phyloP scores from a whole-genome alignment of 1,140 invertebrate species.

The Diorhabda carinulata region DNA sequence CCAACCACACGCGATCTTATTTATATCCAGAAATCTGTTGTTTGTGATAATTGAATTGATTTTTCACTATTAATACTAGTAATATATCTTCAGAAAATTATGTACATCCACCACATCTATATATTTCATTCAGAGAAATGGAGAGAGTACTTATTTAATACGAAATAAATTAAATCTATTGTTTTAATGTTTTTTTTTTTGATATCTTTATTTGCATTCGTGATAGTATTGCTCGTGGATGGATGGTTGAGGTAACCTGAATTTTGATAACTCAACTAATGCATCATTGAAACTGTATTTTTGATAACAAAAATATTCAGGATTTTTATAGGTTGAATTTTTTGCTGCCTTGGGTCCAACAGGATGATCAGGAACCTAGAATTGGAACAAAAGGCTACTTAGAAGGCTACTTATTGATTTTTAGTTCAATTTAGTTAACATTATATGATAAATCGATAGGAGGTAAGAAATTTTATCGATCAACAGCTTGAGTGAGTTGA shows the following conservation, averaged over 20 bases:
- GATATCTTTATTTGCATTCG: not conserved
- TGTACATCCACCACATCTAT: too few relatives aligned
- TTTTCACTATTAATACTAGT: too few relatives aligned
- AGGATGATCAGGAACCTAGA: conserved; percentile 53
- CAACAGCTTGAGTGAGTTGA: too few relatives aligned
- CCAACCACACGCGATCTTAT: too few relatives aligned
- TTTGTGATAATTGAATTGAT: too few relatives aligned
- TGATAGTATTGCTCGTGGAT: not conserved
- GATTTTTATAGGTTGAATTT: conserved; percentile 70
- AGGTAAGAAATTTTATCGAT: too few relatives aligned
- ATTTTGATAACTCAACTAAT: conserved; percentile 76
- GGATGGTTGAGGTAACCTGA: conserved; percentile 64
- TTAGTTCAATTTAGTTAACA: too few relatives aligned
- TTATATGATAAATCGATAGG: too few relatives aligned
- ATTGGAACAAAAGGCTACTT: not conserved
- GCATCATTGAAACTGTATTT: conserved; percentile 73
- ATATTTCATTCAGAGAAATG: too few relatives aligned
- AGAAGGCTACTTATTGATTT: too few relatives aligned
- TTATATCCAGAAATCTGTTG: too few relatives aligned
- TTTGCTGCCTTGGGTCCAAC: conserved; percentile 72
- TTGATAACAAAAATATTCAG: conserved; percentile 80
- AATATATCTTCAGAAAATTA: too few relatives aligned
- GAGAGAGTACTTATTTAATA: not conserved
- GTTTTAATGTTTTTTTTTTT: not conserved
- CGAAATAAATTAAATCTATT: not conserved